phyloP scores from a whole-genome alignment of 2,888 invertebrate species.

The Epistrophella euchroma region DNA sequence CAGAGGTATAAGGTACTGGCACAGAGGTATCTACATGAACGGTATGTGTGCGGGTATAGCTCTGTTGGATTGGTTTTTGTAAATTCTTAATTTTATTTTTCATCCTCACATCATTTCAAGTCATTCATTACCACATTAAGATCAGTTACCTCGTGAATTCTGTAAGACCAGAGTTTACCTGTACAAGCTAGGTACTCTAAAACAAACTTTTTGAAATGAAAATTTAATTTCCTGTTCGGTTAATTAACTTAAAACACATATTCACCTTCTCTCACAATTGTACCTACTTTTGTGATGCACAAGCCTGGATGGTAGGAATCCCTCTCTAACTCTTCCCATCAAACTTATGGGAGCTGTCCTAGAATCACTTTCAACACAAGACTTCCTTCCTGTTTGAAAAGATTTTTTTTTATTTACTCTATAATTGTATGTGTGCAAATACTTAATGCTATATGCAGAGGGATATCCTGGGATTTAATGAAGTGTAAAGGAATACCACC shows the following conservation, averaged over 20 bases:
- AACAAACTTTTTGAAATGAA: conserved; percentile 27
- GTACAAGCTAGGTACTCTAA: background rate
- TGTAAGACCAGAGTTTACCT: background rate
- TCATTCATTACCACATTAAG: conserved; percentile 1
- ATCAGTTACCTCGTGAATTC: background rate
- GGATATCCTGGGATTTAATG: conserved; percentile 29
- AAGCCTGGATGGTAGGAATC: background rate
- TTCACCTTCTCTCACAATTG: background rate
- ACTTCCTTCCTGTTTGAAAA: conserved; percentile 8
- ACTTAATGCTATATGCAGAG: background rate
- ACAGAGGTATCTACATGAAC: background rate
- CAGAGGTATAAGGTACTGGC: background rate
- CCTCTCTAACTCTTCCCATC: no score
- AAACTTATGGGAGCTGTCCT: conserved; percentile 6
- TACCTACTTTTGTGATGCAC: background rate
- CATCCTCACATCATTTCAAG: background rate
- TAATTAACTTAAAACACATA: conserved; percentile 26
- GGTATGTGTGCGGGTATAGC: background rate
- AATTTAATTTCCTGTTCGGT: conserved; percentile 41
- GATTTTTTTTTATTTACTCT: conserved; percentile 29
- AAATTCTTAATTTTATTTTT: background rate
- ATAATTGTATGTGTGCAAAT: background rate
- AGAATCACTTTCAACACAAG: conserved; percentile 22
- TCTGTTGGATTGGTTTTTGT: no score
- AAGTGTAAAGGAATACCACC: conserved; percentile 33